A percentile compares a stretch with the other conserved stretches of the same genome.
phyloP scores from a whole-genome alignment of 2,888 invertebrate species.

The Tinea semifulvella region DNA sequence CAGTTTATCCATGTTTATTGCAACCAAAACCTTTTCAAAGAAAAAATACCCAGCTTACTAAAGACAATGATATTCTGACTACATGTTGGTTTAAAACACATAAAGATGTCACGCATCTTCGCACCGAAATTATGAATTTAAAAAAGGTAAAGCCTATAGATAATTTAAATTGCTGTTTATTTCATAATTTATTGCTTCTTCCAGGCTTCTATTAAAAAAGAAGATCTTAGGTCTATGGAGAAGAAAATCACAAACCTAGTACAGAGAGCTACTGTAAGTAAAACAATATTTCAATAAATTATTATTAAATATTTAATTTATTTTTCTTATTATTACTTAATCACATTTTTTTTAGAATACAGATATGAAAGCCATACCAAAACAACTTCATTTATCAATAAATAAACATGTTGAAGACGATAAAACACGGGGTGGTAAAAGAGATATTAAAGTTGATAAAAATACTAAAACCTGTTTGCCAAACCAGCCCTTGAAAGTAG shows the following conservation, averaged over 20 bases:
- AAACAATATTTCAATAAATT: conserved; percentile 4
- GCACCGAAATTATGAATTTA: conserved; percentile 35
- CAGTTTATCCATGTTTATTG: conserved; percentile 22
- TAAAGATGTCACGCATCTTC: conserved; percentile 36
- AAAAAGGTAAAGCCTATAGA: conserved; percentile 34
- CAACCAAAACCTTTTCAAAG: conserved; percentile 8
- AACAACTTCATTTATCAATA: not conserved
- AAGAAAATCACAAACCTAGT: conserved; percentile 39
- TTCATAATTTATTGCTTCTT: too few relatives aligned
- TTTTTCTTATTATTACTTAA: not conserved
- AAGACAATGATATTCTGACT: conserved; percentile 1
- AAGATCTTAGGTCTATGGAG: conserved; percentile 40
- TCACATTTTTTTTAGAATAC: conserved; percentile 5
- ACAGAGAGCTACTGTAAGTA: conserved; percentile 34
- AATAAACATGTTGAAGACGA: not conserved
- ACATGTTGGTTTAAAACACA: conserved; percentile 30
- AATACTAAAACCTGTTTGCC: conserved; percentile 21
- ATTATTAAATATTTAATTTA: not conserved
- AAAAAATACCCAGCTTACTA: too few relatives aligned
- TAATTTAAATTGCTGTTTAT: too few relatives aligned
- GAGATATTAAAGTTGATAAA: conserved; percentile 20
- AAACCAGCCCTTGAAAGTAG: not conserved
- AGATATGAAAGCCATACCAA: not conserved
- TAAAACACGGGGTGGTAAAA: conserved; percentile 14
- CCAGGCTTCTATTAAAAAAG: conserved; percentile 41